These are phyloP conservation scores for Leptinotarsa peninsularis DNA, from an alignment of 2,888 invertebrate genomes.

Conservation along the genomic window DNA sequence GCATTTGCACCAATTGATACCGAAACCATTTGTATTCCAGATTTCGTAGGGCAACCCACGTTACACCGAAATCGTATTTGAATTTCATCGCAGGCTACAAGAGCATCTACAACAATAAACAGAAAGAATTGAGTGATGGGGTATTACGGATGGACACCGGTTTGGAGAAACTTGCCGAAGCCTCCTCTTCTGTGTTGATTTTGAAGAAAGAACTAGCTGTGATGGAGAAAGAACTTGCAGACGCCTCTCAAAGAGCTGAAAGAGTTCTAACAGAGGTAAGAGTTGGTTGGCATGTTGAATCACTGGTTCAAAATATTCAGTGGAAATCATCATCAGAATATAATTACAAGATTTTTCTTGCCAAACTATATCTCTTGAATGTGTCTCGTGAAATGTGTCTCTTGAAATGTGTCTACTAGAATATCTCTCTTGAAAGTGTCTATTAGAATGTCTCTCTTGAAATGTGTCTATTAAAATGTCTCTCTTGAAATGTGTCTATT, in stretches of 20 bases:
- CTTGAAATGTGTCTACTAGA: too few relatives aligned
- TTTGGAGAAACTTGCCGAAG: constrained; percentile 93
- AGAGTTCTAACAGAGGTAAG: constrained; percentile 79
- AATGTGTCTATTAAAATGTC: too few relatives aligned
- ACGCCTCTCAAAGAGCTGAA: constrained; percentile 93
- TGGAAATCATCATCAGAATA: neutral
- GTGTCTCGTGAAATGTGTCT: too few relatives aligned
- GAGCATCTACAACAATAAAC: constrained; percentile 90
- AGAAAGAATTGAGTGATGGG: constrained; percentile 89
- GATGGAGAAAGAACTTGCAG: constrained; percentile 93
- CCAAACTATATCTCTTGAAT: too few relatives aligned
- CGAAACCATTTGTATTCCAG: constrained; percentile 61
- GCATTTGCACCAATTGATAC: neutral
- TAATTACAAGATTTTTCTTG: too few relatives aligned
- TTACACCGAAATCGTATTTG: constrained; percentile 96
- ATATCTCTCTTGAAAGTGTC: too few relatives aligned
- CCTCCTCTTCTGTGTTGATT: constrained; percentile 91
- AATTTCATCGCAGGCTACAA: constrained; percentile 97
- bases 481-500: too few relatives aligned
- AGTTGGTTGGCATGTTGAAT: neutral
- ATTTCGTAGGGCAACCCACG: constrained; percentile 93
- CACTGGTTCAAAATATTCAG: neutral
- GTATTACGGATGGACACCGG: constrained; percentile 96
- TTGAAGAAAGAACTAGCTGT: constrained; percentile 91
- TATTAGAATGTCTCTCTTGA: too few relatives aligned